These are phyloP conservation scores for Stictocephala bisonia DNA, from an alignment of 2,888 invertebrate genomes.

Conservation along the genomic window DNA sequence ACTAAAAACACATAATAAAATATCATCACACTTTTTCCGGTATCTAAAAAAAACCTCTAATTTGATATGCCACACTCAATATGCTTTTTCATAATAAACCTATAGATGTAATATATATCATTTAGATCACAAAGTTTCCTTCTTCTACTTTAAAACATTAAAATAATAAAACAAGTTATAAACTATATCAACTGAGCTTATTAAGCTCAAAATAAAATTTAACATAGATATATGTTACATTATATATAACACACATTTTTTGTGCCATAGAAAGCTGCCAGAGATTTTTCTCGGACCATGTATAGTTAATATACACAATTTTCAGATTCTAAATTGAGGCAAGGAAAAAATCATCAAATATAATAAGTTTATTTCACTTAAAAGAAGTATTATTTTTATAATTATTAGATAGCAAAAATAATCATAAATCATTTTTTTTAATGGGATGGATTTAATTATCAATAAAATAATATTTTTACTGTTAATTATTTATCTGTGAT, in stretches of 20 bases:
- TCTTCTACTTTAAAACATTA: slow-evolving; percentile 1
- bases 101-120: slow-evolving; percentile 1
- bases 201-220: slow-evolving; percentile 25
- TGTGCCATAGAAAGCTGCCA: no score
- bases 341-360: no score
- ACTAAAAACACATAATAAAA: slow-evolving; percentile 34
- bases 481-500: no score
- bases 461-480: no score
- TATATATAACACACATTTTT: slow-evolving; percentile 16
- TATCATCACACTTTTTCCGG: slow-evolving; percentile 22
- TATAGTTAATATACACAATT: no score
- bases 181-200: slow-evolving; percentile 33
- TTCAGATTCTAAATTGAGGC: no score
- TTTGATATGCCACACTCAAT: slow-evolving; percentile 40
- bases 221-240: slow-evolving; percentile 36
- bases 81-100: background rate
- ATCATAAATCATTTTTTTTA: no score
- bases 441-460: no score
- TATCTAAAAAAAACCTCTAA: background rate
- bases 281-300: no score
- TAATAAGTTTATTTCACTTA: no score
- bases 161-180: slow-evolving; percentile 33
- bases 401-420: no score
- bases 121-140: slow-evolving; percentile 22
- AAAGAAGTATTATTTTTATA: no score